Evolutionary conservation across 1,140 invertebrate species (phyloP), one percentile per base, ranked within the genome.

Genomic region (Drosophila orena): DNA sequence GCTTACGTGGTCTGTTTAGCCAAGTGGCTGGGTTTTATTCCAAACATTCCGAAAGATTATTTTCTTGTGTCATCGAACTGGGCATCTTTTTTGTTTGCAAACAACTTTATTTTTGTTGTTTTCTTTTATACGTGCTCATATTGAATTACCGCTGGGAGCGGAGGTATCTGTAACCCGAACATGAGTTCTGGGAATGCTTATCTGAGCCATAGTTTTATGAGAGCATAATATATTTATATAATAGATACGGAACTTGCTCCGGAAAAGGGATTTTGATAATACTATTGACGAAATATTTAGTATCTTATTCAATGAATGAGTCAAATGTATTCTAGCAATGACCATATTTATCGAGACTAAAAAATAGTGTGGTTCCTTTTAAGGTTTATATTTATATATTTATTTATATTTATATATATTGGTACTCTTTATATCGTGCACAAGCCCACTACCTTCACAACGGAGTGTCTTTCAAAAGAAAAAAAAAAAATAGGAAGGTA

Each of bases 1-100:
- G 70, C 50, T 47, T 74, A 64, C 70, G 52, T 73, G 60, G 47
- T 75, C 35, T 54, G 71, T 30, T 66, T 76, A 66, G 27, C 40
- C 57, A 54, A 74, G 57, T 38, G 57, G 35, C 35, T 40, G 60
- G 35, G 22, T 64, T 76, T 53, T 42, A 22, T 73, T 61, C 57
- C 49, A 55, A 73, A 46, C 38, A 61, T 56, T 65, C n/a, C 24
- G 17, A 60, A 57, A 58, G 53, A 53, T 65, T 65, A 58, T 38
- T 55, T 64, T 64, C 37, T 46, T 73, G 24, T 61, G 66, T 34
- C 70, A 71, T 64, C 70, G 50, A 74, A 55, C 52, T 37, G 56
- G 22, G 40, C 43, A 8, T 54, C 37, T 52, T 43, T 46, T 43
- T 74, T 64, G 58, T 73, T 74, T 42, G 69, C 38, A 47, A 64